Evolutionary conservation across 2,113 vertebrate species (phyloP).

Genomic region (Barbus barbus): DNA sequence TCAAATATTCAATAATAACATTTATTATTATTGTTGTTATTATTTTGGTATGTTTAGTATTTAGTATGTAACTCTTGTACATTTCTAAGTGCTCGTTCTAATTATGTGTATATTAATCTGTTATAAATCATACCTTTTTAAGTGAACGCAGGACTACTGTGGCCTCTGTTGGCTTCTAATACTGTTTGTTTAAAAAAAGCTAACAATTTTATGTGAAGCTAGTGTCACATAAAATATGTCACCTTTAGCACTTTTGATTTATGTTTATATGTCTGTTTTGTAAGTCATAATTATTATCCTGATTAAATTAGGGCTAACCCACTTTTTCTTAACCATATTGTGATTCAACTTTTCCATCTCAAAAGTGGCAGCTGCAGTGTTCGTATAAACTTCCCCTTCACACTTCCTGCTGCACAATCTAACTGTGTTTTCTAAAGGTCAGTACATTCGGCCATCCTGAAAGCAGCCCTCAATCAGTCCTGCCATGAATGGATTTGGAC

Average conservation of each 20-base stretch:
- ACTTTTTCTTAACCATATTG: background rate
- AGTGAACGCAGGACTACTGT: too few species aligned
- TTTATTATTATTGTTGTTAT: too few species aligned
- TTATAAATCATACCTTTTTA: too few species aligned
- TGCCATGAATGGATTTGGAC: background rate
- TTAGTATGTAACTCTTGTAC: too few species aligned
- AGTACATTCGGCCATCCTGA: conserved; percentile 35
- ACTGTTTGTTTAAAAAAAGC: too few species aligned
- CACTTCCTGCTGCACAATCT: conserved; percentile 11
- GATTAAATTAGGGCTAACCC: background rate
- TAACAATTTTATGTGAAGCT: too few species aligned
- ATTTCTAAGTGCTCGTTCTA: too few species aligned
- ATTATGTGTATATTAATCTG: too few species aligned
- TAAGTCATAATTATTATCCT: background rate
- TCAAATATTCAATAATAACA: too few species aligned
- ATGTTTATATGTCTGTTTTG: background rate
- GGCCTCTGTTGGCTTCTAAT: too few species aligned
- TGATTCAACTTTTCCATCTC: background rate
- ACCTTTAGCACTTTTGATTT: background rate
- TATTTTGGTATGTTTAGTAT: too few species aligned
- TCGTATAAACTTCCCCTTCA: conserved; percentile 1
- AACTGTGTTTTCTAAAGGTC: conserved; percentile 15
- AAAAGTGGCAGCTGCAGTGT: conserved; percentile 5
- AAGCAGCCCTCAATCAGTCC: conserved; percentile 3
- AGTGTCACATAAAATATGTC: too few species aligned